These are phyloP conservation scores for Myotis yumanensis DNA, from an alignment of 2,113 vertebrate genomes.

Conservation along the genomic window DNA sequence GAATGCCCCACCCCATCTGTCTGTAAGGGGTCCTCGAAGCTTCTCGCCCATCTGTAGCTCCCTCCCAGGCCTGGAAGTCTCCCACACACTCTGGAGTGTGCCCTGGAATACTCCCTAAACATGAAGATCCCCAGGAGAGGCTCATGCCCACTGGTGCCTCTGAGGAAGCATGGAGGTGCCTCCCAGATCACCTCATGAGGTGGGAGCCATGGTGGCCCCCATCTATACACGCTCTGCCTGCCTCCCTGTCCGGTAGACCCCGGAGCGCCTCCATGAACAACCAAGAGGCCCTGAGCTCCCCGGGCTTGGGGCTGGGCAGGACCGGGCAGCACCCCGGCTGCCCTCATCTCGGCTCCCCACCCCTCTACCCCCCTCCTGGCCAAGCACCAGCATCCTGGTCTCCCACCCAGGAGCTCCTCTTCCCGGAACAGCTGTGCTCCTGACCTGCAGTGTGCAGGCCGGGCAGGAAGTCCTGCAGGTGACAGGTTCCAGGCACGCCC, in stretches of 20 bases:
- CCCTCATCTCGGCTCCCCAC: background rate
- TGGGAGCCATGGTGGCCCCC: background rate
- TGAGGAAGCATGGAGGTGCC: background rate
- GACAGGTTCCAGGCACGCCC: background rate
- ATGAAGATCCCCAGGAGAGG: background rate
- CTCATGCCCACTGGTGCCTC: fast-evolving
- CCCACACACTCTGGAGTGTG: background rate
- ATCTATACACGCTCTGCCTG: background rate
- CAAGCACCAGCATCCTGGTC: background rate
- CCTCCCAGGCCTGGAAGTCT: background rate
- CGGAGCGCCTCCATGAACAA: fast-evolving
- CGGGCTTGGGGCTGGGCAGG: background rate
- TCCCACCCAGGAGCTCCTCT: background rate
- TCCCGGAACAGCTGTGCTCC: fast-evolving
- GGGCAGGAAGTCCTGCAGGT: fast-evolving
- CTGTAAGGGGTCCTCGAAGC: background rate
- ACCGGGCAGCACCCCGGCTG: background rate
- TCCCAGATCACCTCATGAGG: background rate
- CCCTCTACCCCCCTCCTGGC: fast-evolving
- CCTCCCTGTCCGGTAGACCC: background rate
- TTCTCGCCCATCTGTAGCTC: background rate
- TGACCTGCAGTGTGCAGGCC: fast-evolving
- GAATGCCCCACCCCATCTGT: background rate
- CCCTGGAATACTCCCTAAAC: background rate
- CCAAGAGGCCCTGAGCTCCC: background rate